phyloP scores from a whole-genome alignment of 2,888 invertebrate genomes.

The Pammene fasciana region DNA sequence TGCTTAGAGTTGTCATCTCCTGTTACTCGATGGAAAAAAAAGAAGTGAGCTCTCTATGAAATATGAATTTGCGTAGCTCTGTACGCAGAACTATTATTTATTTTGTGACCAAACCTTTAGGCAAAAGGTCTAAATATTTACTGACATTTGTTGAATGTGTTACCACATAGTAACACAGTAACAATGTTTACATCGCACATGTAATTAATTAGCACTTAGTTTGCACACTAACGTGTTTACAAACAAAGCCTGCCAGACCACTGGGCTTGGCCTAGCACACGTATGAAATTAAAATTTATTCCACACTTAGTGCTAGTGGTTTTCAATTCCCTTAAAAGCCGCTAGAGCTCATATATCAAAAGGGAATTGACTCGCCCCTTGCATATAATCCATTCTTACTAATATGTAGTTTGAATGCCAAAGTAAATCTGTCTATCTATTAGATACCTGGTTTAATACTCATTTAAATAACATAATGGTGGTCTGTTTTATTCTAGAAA shows the following conservation, averaged over 20 bases:
- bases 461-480: too few species aligned
- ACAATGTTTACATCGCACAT: not conserved
- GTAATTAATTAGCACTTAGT: slow-evolving; percentile 31
- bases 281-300: slow-evolving; percentile 17
- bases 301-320: slow-evolving; percentile 41
- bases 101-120: too few species aligned
- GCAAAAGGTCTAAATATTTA: too few species aligned
- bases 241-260: slow-evolving; percentile 42
- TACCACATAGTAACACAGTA: not conserved
- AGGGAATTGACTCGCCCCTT: slow-evolving; percentile 12
- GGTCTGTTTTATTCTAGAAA: not conserved
- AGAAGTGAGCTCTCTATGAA: too few species aligned
- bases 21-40: too few species aligned
- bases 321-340: slow-evolving; percentile 52
- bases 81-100: too few species aligned
- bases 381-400: too few species aligned
- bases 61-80: too few species aligned
- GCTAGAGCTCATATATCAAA: slow-evolving; percentile 46
- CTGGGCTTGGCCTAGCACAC: slow-evolving; percentile 50
- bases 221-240: slow-evolving; percentile 39
- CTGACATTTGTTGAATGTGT: too few species aligned
- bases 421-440: not conserved
- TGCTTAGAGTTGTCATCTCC: too few species aligned
- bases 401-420: not conserved
- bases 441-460: too few species aligned